phyloP scores from a whole-genome alignment of 35 echinoderm and acorn worm genomes.

The Stichopus chloronotus region DNA sequence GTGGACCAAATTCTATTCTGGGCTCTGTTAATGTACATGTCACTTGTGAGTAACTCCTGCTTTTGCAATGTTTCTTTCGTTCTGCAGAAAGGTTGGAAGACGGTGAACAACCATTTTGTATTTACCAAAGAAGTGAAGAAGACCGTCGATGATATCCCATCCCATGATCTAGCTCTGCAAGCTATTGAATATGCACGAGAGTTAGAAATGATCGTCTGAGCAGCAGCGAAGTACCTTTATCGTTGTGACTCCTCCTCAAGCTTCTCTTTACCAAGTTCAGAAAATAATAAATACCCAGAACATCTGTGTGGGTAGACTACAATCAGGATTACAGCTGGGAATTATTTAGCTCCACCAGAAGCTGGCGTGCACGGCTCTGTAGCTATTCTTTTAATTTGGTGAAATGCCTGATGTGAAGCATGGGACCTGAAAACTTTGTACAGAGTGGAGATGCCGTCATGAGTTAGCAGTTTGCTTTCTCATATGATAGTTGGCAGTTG shows the following conservation, averaged over 20 bases:
- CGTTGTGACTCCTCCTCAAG: neutral
- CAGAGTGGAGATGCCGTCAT: too few species aligned
- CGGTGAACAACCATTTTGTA: constrained; percentile 78
- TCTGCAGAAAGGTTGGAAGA: constrained; percentile 83
- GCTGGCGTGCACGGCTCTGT: too few species aligned
- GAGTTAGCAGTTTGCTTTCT: too few species aligned
- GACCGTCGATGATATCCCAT: constrained; percentile 92
- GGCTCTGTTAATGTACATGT: too few species aligned
- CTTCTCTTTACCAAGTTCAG: neutral
- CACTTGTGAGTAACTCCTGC: too few species aligned
- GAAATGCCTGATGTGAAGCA: too few species aligned
- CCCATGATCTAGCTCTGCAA: constrained; percentile 83
- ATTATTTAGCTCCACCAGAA: neutral
- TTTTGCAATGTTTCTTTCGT: too few species aligned
- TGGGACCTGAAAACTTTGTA: too few species aligned
- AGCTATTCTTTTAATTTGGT: too few species aligned
- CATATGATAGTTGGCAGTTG: too few species aligned
- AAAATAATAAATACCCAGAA: neutral
- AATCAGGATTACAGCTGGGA: neutral
- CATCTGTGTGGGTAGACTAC: neutral
- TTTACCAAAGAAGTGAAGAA: constrained; percentile 95
- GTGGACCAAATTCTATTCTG: too few species aligned
- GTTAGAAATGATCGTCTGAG: constrained; percentile 96
- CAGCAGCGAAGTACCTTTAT: neutral
- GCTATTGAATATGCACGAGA: constrained; percentile 98